Evolutionary conservation across 2,888 invertebrate species (phyloP).

Genomic region (Drosophila mettleri): DNA sequence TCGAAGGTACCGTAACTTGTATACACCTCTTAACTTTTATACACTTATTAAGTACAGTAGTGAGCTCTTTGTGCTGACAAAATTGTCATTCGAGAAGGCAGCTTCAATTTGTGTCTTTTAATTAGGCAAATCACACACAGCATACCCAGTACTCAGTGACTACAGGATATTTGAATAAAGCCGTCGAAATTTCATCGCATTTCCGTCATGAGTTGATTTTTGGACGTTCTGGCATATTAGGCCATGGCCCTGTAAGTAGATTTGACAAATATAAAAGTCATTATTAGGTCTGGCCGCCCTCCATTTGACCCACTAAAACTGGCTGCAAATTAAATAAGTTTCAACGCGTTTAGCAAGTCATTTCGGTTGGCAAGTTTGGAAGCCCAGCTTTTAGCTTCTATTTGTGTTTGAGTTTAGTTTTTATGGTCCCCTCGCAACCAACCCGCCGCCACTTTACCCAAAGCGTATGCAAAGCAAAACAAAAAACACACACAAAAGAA

Average conservation of each 20-base stretch:
- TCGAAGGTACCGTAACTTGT: too few relatives aligned
- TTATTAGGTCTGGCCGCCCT: constrained; percentile 28
- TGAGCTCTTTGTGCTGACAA: too few relatives aligned
- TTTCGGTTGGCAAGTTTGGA: constrained; percentile 66
- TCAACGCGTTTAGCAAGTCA: constrained; percentile 78
- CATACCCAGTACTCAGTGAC: background rate
- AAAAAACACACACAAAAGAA: constrained; percentile 52
- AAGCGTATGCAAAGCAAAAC: constrained; percentile 64
- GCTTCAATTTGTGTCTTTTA: too few relatives aligned
- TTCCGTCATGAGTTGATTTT: constrained; percentile 42
- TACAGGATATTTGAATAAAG: constrained; percentile 7
- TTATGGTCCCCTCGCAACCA: constrained; percentile 47
- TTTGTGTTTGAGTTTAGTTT: constrained; percentile 77
- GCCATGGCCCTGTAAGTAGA: constrained; percentile 34
- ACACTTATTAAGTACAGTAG: too few relatives aligned
- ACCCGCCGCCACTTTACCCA: constrained; percentile 8
- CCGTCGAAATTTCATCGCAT: constrained; percentile 19
- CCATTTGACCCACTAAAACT: constrained; percentile 49
- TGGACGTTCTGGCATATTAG: constrained; percentile 1
- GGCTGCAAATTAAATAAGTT: constrained; percentile 77
- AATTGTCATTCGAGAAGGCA: too few relatives aligned
- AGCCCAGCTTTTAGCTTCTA: constrained; percentile 47
- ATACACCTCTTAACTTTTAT: too few relatives aligned
- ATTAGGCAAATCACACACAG: background rate
- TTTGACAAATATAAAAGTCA: constrained; percentile 59